Evolutionary conservation across 1,140 invertebrate genomes (phyloP).

Genomic region (Oreohelix idahoensis): DNA sequence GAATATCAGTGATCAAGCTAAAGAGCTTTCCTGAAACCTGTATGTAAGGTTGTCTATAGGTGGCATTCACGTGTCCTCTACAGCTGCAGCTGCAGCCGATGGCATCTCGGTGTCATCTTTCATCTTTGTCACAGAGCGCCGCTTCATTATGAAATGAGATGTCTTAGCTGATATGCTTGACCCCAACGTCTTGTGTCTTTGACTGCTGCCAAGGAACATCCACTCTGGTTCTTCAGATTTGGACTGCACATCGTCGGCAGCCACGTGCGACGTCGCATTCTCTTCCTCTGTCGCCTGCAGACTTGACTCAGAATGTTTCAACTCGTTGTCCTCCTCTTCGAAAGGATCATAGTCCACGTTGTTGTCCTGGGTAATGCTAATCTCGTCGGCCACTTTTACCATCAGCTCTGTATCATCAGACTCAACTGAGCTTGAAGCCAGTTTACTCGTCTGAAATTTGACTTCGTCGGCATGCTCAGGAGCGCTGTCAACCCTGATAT

Average conservation of each 20-base stretch:
- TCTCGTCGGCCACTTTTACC: not conserved
- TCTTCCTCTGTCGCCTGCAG: not conserved
- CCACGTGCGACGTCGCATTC: not conserved
- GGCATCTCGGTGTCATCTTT: not conserved
- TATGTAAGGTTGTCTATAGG: not conserved
- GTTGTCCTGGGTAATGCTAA: too few relatives aligned
- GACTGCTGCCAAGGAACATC: not conserved
- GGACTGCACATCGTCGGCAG: not conserved
- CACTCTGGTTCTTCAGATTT: not conserved
- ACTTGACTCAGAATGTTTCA: not conserved
- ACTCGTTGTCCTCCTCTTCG: not conserved
- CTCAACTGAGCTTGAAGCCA: not conserved
- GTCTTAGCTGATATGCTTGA: not conserved
- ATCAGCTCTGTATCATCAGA: not conserved
- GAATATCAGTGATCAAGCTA: too few relatives aligned
- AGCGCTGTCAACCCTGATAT: not conserved
- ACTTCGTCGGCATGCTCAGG: not conserved
- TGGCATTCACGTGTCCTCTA: not conserved
- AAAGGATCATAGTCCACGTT: conserved; percentile 2
- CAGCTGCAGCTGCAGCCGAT: not conserved
- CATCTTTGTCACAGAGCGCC: not conserved
- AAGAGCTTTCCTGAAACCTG: too few relatives aligned
- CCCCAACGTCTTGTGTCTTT: not conserved
- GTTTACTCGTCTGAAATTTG: too few relatives aligned
- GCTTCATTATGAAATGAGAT: not conserved